Conservation (phyloP, 30 jellyfish, hydroid and myxozoan genomes). For the Aurelia coerulea region DNA sequence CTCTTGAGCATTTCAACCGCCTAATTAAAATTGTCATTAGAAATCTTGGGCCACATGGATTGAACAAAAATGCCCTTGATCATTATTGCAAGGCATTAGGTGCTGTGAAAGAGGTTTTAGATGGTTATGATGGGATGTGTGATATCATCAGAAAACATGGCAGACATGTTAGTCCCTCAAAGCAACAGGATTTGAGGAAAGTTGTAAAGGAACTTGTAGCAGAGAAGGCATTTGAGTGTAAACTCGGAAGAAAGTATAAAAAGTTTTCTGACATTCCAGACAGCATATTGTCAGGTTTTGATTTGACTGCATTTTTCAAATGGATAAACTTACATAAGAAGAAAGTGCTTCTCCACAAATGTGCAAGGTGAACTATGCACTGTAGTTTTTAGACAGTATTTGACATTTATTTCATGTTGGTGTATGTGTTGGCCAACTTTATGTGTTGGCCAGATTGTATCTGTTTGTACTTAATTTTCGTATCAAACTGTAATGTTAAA, state of each 20-base stretch:
- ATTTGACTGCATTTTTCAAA: not conserved
- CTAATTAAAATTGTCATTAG: too few relatives aligned
- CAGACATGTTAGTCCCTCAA: not conserved
- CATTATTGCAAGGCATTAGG: slow-evolving; percentile 8
- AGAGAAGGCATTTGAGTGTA: not conserved
- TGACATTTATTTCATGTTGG: too few relatives aligned
- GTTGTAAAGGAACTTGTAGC: slow-evolving; percentile 9
- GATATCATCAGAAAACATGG: not conserved
- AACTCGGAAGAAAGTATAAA: not conserved
- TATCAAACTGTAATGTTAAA: too few relatives aligned
- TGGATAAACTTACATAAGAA: not conserved
- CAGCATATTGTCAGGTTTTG: slow-evolving; percentile 10
- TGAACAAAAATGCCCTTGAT: not conserved
- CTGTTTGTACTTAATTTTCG: too few relatives aligned
- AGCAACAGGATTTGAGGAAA: not conserved
- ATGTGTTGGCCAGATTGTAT: too few relatives aligned
- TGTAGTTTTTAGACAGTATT: too few relatives aligned
- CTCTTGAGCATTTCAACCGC: too few relatives aligned
- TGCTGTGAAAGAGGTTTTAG: not conserved
- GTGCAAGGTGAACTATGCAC: too few relatives aligned
- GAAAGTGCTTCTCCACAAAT: slow-evolving; percentile 6
- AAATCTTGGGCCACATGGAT: slow-evolving; percentile 8
- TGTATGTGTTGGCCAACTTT: too few relatives aligned
- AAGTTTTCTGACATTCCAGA: not conserved
- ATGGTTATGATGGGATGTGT: not conserved